Evolutionary conservation across 2,888 invertebrate species (phyloP), one percentile per base, ranked within the genome.

Genomic region (Oasisia sp.): DNA sequence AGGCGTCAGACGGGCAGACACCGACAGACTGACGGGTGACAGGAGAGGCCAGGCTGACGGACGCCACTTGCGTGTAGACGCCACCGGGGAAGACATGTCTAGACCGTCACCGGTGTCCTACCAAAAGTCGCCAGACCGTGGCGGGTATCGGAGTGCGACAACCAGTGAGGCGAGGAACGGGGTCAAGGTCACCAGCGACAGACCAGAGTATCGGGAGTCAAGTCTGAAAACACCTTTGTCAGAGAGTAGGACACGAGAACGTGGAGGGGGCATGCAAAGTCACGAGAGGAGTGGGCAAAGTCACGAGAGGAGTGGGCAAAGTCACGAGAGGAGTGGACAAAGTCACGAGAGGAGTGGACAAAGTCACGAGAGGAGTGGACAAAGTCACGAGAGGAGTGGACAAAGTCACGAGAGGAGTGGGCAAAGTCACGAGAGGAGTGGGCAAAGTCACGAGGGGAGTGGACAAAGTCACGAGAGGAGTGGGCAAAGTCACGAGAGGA

Each of bases 401-500:
- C 91, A 45, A 91, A 45, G n/a, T 32, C 91, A 45, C 19, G 91
- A 44, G 91, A 5, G 45, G 4, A 32, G 45, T 19, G 45, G 12
- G 32, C 32, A 45, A 1, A 58, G 27, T 58, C 58, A 27, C 58
- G 58, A 58, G 45, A 45, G 32, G 19, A 38, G 32, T 9, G 19
- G 1, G 14, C 90, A 90, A 90, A 45, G 45, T 38, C 4, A 91
- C 11, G 45, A 27, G 45, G 12, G 44, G 45, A 12, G 7, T 3
- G 45, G 38, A n/a, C 44, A 45, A 38, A 32, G 45, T 50, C 38
- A 45, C 32, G 45, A 45, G 11, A 45, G 45, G 45, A 50, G 27
- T 11, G 45, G 91, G 12, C 12, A 93, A 92, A 92, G 93, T 91
- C 94, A 91, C 45, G 91, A 91, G 14, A 50, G n/a, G 38, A 91